A percentile compares a stretch with the other conserved stretches of the same genome.
Conservation (phyloP, 2,797 vertebrate genomes). For the Microctenopoma lineatum region DNA sequence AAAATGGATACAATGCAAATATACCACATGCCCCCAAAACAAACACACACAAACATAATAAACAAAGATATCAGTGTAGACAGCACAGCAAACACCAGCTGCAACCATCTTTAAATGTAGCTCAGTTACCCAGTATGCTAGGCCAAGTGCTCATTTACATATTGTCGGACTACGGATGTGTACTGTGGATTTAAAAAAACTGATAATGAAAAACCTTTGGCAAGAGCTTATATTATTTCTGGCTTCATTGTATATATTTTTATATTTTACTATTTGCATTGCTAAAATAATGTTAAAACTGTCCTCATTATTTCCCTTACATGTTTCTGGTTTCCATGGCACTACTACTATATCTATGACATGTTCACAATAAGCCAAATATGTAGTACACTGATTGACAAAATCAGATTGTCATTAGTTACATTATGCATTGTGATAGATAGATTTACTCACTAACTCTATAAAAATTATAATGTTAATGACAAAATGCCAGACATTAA, state of each 20-base stretch:
- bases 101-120: constrained; percentile 19
- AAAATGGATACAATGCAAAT: constrained; percentile 16
- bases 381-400: no score
- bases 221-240: not conserved
- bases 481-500: no score
- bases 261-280: not conserved
- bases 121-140: constrained; percentile 5
- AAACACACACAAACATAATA: constrained; percentile 16
- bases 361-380: not conserved
- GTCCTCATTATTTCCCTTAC: not conserved
- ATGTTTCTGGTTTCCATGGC: not conserved
- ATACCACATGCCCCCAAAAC: constrained; percentile 10
- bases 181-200: constrained; percentile 5
- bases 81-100: constrained; percentile 39
- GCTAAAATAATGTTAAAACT: not conserved
- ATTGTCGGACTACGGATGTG: constrained; percentile 10
- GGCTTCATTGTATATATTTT: not conserved
- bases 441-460: not conserved
- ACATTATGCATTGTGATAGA: not conserved
- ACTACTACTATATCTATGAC: no score
- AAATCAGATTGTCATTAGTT: accelerated
- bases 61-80: constrained; percentile 16
- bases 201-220: not conserved
- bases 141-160: constrained; percentile 10
- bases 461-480: no score